These are phyloP conservation scores for Trachops cirrhosus DNA, from an alignment of 2,797 vertebrate genomes.

Conservation along the genomic window DNA sequence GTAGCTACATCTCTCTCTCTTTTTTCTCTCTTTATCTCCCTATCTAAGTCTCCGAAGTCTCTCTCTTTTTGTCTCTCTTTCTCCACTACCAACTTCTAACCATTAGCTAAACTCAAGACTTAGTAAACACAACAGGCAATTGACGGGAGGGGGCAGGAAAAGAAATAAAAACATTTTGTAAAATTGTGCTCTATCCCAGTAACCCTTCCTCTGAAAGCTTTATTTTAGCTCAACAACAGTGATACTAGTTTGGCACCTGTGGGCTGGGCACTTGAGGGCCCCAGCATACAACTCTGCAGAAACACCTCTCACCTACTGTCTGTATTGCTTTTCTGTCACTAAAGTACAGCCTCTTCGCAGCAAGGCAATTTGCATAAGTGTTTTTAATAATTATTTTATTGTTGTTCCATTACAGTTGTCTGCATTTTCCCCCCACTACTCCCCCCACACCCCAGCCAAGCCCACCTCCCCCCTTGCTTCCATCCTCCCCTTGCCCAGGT, in stretches of 20 bases:
- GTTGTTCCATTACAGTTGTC: too few species aligned
- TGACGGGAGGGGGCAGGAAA: background rate
- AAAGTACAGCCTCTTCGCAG: slow-evolving; percentile 19
- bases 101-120: background rate
- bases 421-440: too few species aligned
- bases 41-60: background rate
- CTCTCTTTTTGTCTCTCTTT: background rate
- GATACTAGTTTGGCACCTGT: background rate
- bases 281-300: background rate
- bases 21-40: background rate
- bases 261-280: background rate
- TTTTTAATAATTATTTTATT: too few species aligned
- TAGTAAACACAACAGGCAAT: background rate
- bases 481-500: too few species aligned
- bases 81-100: background rate
- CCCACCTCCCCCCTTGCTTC: too few species aligned
- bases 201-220: slow-evolving; percentile 30
- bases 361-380: slow-evolving; percentile 39
- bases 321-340: slow-evolving; percentile 21
- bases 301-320: background rate
- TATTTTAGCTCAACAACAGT: slow-evolving; percentile 11
- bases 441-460: too few species aligned
- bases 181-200: background rate
- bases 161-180: slow-evolving; percentile 15
- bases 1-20: background rate